Evolutionary conservation across 2,113 vertebrate species (phyloP), one percentile per base, ranked within the genome.

Genomic region (Limnothrissa miodon): DNA sequence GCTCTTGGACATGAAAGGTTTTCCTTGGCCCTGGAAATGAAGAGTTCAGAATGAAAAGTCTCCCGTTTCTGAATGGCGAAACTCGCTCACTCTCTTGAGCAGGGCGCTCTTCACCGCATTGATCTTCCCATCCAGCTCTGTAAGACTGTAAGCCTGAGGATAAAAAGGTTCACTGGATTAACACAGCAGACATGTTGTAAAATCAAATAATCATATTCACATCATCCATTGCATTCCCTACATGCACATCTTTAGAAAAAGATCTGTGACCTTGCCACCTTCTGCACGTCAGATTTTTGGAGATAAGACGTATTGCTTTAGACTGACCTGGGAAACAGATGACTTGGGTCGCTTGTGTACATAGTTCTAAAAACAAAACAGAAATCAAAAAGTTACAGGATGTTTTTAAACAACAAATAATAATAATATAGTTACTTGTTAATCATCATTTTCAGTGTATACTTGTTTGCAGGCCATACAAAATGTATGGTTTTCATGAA

Each of bases 111-210:
- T 97, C 90, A 98, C 96, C 19, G 95, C 95, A 86, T 91, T 98
- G 91, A 99, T 99, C 95, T 98, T 99, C 92, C 97, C 96, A 92
- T 99, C 97, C 91, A 99, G 94, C 93, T 99, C 98, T 45, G 94
- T 94, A 93, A 99, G 92, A 78, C 95, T 97, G 92, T 97, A 99
- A 87, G 89, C 95, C 96, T 99, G 94, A 89, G 66, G 29, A 33
- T 11, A 10, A 36, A 29, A 36, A 36, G 17, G 17, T 23, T 56
- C 53, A 66, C n/a, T n/a, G n/a, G n/a, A n/a, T n/a, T n/a, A n/a
- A n/a, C n/a, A n/a, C n/a, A n/a, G n/a, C n/a, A n/a, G n/a, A n/a
- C n/a, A n/a, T n/a, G n/a, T n/a, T n/a, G 87, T 89, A 92, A 89
- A 90, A 92, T 48, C 91, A 8, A 11, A 62, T 85, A 56, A 84